Evolutionary conservation across 2,113 vertebrate genomes (phyloP), one percentile per base, ranked within the genome.

Genomic region (Mirounga angustirostris): DNA sequence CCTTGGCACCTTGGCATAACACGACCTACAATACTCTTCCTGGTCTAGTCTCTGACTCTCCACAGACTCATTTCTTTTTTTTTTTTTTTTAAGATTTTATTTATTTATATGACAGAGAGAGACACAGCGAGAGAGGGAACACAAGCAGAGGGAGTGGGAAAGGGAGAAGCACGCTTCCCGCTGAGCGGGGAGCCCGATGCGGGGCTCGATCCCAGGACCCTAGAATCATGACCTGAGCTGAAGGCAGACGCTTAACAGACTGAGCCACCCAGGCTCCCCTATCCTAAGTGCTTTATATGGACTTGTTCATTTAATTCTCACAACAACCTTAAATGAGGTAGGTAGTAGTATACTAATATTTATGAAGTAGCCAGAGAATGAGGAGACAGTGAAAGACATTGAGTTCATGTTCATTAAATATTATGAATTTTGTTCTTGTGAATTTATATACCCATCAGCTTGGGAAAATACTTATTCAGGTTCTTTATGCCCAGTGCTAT

Each of bases 401-500:
- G 56, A 81, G 18, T 43, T 84, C 67, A 74, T 58, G 24, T 65
- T 74, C 30, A 40, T 65, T 86, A 81, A 86, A 87, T 86, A 95
- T 59, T 58, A 78, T 36, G 8, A 83, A 73, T 95, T 85, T 93
- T 59, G 33, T 78, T 84, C 71, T 76, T 96, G 21, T 67, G 65
- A 54, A 71, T 69, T 84, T 71, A 43, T 79, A 83, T 89, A 61
- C 13, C 24, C 18, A 89, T 95, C 71, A 65, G 7, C 71, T 78
- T 61, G 54, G 18, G 61, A 84, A 92, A 61, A 46, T 89, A 46
- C 13, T 79, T 78, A 84, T 30, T 78, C 84, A 28, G 28, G 28
- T 65, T 90, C 61, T 56, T 96, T 78, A 83, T 78, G 69, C 28
- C n/a, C 43, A 89, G 33, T 18, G 28, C 59, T 61, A 21, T 61